A percentile compares a stretch with the other conserved stretches of the same genome.
These are phyloP conservation scores for Bettongia penicillata DNA, from an alignment of 2,113 vertebrate species.

Conservation along the genomic window DNA sequence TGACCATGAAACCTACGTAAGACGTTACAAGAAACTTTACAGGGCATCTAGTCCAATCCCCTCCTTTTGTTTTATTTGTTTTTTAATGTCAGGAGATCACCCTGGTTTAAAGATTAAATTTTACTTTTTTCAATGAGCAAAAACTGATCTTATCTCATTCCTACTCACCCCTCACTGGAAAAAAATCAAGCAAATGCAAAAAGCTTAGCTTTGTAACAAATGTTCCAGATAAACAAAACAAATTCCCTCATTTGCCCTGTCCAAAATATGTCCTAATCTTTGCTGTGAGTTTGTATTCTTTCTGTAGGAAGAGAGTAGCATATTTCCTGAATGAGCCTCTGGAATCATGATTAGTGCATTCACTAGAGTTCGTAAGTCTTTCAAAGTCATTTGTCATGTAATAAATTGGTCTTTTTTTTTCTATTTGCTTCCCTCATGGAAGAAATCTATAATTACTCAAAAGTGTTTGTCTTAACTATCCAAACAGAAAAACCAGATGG, in stretches of 20 bases:
- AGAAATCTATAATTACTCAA: background rate
- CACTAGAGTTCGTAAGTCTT: background rate
- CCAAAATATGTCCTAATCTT: background rate
- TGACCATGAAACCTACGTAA: background rate
- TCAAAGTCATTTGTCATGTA: background rate
- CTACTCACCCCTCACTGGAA: background rate
- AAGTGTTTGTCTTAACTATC: background rate
- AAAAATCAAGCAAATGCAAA: background rate
- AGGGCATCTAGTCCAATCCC: background rate
- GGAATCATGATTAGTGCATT: background rate
- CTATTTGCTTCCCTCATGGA: background rate
- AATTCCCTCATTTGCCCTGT: background rate
- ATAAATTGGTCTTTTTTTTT: background rate
- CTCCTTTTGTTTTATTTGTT: background rate
- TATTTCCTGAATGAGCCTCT: background rate
- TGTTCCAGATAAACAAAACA: background rate
- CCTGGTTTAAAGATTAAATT: background rate
- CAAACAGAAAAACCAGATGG: background rate
- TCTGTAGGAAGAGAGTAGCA: background rate
- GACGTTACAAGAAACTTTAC: background rate
- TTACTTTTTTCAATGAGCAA: background rate
- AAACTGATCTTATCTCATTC: background rate
- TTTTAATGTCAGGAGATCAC: background rate
- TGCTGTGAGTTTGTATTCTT: background rate
- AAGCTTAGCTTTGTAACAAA: background rate